Percentiles rank a stretch among this genome's conserved stretches.
Conservation (phyloP, 2,113 vertebrate genomes). For the Ursus arctos region DNA sequence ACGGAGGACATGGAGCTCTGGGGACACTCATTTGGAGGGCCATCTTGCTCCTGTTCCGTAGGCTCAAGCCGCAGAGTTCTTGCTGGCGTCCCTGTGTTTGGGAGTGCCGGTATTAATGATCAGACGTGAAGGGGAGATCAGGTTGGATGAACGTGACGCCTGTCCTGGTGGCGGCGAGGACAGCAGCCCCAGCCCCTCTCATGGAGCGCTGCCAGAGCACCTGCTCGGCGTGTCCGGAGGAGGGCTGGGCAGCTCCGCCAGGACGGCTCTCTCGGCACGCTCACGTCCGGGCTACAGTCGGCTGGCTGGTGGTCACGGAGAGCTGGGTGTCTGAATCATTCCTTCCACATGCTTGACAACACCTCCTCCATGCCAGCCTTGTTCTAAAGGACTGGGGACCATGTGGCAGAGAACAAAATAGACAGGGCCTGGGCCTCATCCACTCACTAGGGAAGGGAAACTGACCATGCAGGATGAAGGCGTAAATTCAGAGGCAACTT, state of each 20-base stretch:
- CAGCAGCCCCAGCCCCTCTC: background rate
- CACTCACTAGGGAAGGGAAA: background rate
- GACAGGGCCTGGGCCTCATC: background rate
- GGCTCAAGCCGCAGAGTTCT: background rate
- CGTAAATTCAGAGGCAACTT: background rate
- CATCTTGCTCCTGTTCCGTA: fast-evolving
- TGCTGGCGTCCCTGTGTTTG: background rate
- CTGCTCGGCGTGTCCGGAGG: background rate
- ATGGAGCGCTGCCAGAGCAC: background rate
- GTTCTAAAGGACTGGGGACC: background rate
- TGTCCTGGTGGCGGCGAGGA: background rate
- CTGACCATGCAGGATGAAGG: background rate
- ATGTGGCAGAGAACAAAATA: background rate
- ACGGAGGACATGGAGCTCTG: background rate
- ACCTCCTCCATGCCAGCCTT: background rate
- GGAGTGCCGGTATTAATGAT: background rate
- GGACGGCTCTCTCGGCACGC: background rate
- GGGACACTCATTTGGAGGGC: background rate
- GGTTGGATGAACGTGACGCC: background rate
- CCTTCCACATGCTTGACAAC: background rate
- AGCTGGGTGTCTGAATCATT: background rate
- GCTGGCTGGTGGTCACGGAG: background rate
- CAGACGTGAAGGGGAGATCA: background rate
- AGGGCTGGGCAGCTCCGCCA: background rate
- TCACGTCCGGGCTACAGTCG: background rate